Percentiles rank a stretch among this genome's conserved stretches.
Evolutionary conservation across 2,113 vertebrate species (phyloP).

Genomic region (Hystrix cristata): DNA sequence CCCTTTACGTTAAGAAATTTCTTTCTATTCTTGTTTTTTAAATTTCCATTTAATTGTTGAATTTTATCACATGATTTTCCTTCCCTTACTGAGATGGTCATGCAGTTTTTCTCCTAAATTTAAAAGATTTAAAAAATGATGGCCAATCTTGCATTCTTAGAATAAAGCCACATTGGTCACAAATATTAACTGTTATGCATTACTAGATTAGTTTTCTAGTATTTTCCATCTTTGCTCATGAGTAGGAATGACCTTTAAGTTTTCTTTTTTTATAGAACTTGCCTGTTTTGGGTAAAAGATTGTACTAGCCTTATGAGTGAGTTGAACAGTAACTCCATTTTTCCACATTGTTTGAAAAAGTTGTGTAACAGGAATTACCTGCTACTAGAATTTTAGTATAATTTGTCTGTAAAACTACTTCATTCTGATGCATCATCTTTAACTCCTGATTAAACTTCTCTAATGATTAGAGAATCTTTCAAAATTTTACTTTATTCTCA

Average conservation of each 20-base stretch:
- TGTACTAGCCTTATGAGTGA: background rate
- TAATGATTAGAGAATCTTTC: background rate
- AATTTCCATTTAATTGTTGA: background rate
- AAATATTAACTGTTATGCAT: background rate
- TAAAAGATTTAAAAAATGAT: constrained; percentile 8
- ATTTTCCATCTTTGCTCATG: background rate
- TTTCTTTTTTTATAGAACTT: background rate
- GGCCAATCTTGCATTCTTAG: background rate
- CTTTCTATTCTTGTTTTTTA: background rate
- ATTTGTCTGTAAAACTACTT: background rate
- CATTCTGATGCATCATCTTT: background rate
- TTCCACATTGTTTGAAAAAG: background rate
- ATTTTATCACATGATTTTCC: constrained; percentile 3
- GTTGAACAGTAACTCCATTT: background rate
- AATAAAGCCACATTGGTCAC: background rate
- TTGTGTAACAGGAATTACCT: background rate
- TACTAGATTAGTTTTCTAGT: constrained; percentile 41
- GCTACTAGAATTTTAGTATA: background rate
- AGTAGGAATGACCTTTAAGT: background rate
- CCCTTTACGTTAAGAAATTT: constrained; percentile 22
- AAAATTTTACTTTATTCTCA: background rate
- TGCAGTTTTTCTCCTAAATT: background rate
- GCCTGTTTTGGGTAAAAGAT: background rate
- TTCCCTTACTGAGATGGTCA: background rate
- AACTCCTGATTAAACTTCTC: constrained; percentile 9